Evolutionary conservation across 2,888 invertebrate species (phyloP).

Genomic region (Epiblema foenella): DNA sequence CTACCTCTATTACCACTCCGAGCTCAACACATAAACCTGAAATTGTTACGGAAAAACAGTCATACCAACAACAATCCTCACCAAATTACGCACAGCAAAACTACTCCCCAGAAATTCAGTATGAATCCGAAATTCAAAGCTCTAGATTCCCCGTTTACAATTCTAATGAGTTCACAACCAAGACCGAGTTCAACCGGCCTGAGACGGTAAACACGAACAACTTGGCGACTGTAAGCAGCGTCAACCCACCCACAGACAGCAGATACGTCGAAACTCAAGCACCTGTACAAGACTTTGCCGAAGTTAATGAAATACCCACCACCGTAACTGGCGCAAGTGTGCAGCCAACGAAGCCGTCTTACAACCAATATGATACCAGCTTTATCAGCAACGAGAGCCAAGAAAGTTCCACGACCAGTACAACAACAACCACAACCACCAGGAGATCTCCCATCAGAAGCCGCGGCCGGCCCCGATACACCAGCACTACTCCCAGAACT

Average conservation of each 20-base stretch:
- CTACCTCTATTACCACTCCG: constrained; percentile 52
- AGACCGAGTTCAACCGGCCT: constrained; percentile 52
- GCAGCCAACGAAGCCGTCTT: constrained; percentile 58
- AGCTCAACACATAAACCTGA: constrained; percentile 55
- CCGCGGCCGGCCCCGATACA: constrained; percentile 74
- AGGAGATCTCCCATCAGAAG: constrained; percentile 67
- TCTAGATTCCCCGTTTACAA: constrained; percentile 66
- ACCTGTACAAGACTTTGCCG: constrained; percentile 54
- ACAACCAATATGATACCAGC: constrained; percentile 62
- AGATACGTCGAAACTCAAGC: constrained; percentile 59
- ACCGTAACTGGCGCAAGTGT: constrained; percentile 52
- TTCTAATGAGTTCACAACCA: constrained; percentile 62
- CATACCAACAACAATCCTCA: constrained; percentile 62
- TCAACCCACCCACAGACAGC: constrained; percentile 52
- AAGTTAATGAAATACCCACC: constrained; percentile 56
- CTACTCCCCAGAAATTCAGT: constrained; percentile 76
- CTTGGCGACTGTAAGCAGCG: constrained; percentile 46
- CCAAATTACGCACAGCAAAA: constrained; percentile 71
- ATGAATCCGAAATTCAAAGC: constrained; percentile 66
- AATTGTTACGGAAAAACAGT: constrained; percentile 61
- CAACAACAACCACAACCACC: constrained; percentile 69
- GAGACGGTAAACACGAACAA: constrained; percentile 48
- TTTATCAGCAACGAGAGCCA: constrained; percentile 58
- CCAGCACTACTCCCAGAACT: constrained; percentile 64
- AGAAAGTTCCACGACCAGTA: constrained; percentile 56